Conservation (phyloP, 2,888 invertebrate genomes). For the Heteromyza rotundicornis region DNA sequence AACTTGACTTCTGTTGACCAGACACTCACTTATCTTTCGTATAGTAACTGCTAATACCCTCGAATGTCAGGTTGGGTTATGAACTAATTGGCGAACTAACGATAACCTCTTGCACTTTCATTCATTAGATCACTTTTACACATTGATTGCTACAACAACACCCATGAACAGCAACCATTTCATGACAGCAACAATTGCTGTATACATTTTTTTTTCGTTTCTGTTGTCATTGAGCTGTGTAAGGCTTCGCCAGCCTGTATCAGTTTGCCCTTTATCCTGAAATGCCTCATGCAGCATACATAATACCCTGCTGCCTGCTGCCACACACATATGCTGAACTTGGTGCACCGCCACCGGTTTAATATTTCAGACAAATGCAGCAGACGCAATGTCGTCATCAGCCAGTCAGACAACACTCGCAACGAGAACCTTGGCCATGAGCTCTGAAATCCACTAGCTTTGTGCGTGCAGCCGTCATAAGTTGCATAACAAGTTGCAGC, state of each 20-base stretch:
- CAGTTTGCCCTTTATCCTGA: not conserved
- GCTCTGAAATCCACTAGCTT: not conserved
- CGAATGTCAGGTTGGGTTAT: too few relatives aligned
- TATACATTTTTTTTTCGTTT: not conserved
- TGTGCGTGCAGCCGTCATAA: not conserved
- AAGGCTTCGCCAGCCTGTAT: not conserved
- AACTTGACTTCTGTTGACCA: too few relatives aligned
- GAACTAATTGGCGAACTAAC: too few relatives aligned
- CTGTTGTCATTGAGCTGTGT: not conserved
- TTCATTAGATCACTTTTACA: too few relatives aligned
- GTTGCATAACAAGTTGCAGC: slow-evolving; percentile 1
- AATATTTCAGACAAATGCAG: not conserved
- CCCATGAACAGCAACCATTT: too few relatives aligned
- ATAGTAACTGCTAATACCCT: too few relatives aligned
- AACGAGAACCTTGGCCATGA: slow-evolving; percentile 25
- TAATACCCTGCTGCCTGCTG: not conserved
- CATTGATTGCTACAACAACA: too few relatives aligned
- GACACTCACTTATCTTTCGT: too few relatives aligned
- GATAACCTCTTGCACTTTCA: too few relatives aligned
- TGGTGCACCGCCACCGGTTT: not conserved
- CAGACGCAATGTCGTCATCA: not conserved
- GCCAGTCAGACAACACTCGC: too few relatives aligned
- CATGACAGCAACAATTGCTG: too few relatives aligned
- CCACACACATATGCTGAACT: not conserved
- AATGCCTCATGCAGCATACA: not conserved